A percentile compares a stretch with the other conserved stretches of the same genome.
Evolutionary conservation across 2,888 invertebrate genomes (phyloP).

Genomic region (Lasioglossum calceatum): DNA sequence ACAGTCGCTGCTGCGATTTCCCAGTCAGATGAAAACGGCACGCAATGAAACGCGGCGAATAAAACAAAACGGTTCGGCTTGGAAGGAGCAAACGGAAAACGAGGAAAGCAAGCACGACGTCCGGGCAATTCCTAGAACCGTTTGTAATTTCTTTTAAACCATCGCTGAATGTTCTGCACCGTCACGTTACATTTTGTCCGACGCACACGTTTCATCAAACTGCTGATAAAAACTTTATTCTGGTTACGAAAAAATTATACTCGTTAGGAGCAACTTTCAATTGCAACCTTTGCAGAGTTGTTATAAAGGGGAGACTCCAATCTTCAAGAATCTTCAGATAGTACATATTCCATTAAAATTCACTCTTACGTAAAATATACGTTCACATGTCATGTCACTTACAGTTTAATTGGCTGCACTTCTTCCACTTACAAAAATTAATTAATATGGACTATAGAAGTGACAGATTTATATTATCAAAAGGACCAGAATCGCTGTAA

Average conservation of each 20-base stretch:
- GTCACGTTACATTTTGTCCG: background rate
- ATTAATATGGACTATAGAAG: background rate
- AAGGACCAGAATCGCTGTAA: too few species aligned
- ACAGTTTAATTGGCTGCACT: background rate
- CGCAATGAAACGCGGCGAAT: conserved; percentile 55
- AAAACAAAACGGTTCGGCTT: conserved; percentile 12
- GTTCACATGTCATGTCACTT: background rate
- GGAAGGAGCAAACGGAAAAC: conserved; percentile 31
- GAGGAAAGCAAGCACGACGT: background rate
- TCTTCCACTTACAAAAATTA: background rate
- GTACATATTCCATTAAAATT: background rate
- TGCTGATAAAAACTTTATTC: background rate
- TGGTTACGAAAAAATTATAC: background rate
- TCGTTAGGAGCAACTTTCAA: background rate
- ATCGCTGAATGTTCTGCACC: background rate
- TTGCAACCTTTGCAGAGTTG: background rate
- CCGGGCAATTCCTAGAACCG: background rate
- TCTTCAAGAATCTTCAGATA: background rate
- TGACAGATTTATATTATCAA: too few species aligned
- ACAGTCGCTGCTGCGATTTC: conserved; percentile 30
- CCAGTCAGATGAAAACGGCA: conserved; percentile 42
- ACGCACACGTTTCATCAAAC: background rate
- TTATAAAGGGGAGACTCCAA: background rate
- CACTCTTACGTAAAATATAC: background rate
- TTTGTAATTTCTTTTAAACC: background rate